Base-by-base conservation (phyloP, 2,113 vertebrate species). In the Rhineura floridana region DNA sequence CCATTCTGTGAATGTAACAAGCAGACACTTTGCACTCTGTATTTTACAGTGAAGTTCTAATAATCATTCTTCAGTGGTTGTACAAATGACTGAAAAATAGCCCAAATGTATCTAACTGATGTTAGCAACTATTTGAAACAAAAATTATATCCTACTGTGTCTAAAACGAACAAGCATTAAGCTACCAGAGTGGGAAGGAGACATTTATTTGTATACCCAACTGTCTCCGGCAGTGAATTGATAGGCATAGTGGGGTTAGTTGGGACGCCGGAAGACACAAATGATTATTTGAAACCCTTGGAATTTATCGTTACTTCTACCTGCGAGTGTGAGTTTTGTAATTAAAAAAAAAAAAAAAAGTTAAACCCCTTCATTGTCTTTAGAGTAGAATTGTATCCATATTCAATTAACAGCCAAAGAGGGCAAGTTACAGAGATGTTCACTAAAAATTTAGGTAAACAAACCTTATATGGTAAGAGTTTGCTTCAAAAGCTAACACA, bases 221-320 rank as follows among this genome's bases (percentile, higher is more conserved):
- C 67, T 84, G 2, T 88, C 17, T 91, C 79, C 73, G 67, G 17
- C 83, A 50, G 46, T 30, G 85, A 50, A 11, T 25, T 88, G 88
- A 19, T 1, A 0, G 9, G 12, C 84, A 87, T 4, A 8, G 25
- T 62, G 89, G 67, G 77, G 91, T 52, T 52, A 93, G 80, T 42
- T 75, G 39, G 86, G 46, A 6, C 70, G 3, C 36, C 55, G 75
- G 90, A 84, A 90, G 76, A 87, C 2, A 15, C 44, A 70, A 78
- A 30, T 12, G 25, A 50, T 9, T 88, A 39, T 30, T 39, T 33
- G 42, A 52, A 80, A 25, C n/a, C 33, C 23, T 80, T 87, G 44
- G 1, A 0, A 0, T 86, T 93, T 93, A 10, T 72, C 83, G 73
- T 90, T 55, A 10, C 25, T 59, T 12, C 19, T 80, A 13, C 25